These are phyloP conservation scores for Tetramorium bicarinatum DNA, from an alignment of 2,888 invertebrate genomes.

Conservation along the genomic window DNA sequence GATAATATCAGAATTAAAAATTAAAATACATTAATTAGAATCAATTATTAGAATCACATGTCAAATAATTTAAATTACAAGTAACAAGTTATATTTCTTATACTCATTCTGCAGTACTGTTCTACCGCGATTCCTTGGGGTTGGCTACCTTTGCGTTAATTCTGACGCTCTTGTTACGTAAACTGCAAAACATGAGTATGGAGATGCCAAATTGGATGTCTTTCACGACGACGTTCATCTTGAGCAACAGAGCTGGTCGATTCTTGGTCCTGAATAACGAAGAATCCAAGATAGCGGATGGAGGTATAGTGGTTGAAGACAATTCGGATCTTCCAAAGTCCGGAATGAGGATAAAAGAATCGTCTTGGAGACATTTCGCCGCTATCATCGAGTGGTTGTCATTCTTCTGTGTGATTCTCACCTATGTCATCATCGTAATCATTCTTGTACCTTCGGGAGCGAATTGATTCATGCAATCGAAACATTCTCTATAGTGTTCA, in stretches of 20 bases:
- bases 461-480: neutral
- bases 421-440: constrained; percentile 78
- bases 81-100: neutral
- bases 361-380: constrained; percentile 80
- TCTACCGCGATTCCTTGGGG: constrained; percentile 81
- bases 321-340: constrained; percentile 63
- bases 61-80: neutral
- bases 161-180: constrained; percentile 80
- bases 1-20: neutral
- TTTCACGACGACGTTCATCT: constrained; percentile 70
- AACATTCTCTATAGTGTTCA: neutral
- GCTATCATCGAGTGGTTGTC: constrained; percentile 81
- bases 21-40: neutral
- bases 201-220: constrained; percentile 80
- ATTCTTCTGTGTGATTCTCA: constrained; percentile 74
- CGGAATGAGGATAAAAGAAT: constrained; percentile 51
- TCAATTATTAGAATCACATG: neutral
- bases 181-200: constrained; percentile 77
- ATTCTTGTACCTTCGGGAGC: constrained; percentile 59
- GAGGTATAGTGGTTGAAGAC: constrained; percentile 61
- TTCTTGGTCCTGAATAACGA: constrained; percentile 74
- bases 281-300: constrained; percentile 67
- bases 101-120: constrained; percentile 77
- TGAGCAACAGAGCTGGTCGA: constrained; percentile 76
- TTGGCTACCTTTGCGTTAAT: constrained; percentile 80